These are phyloP conservation scores for Incurvaria masculella DNA, from an alignment of 2,888 invertebrate species.

Conservation along the genomic window DNA sequence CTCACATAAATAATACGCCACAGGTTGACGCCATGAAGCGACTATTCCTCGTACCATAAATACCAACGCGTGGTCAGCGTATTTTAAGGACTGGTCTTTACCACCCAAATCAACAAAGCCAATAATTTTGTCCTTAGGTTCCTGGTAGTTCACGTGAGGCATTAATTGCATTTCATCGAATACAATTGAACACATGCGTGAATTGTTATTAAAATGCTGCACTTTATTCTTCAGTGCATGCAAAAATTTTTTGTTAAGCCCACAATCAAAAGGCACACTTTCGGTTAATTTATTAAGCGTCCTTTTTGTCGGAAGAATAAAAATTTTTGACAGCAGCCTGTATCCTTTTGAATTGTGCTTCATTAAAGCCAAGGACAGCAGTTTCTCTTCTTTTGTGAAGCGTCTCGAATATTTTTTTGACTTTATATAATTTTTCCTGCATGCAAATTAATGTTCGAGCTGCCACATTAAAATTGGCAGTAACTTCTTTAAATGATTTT, in stretches of 20 bases:
- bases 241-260: neutral
- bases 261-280: neutral
- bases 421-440: too few species aligned
- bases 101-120: too few species aligned
- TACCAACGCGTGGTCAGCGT: conserved; percentile 10
- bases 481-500: too few species aligned
- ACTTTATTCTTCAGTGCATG: neutral
- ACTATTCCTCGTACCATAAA: conserved; percentile 13
- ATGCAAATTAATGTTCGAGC: too few species aligned
- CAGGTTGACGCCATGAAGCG: conserved; percentile 15
- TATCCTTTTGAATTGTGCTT: conserved; percentile 14
- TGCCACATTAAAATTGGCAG: too few species aligned
- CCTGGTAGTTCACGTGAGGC: neutral
- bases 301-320: conserved; percentile 11
- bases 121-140: too few species aligned
- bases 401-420: too few species aligned
- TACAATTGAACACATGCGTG: neutral
- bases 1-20: conserved; percentile 1
- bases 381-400: conserved; percentile 8
- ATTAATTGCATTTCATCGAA: neutral
- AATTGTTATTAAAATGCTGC: neutral
- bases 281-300: conserved; percentile 7
- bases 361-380: conserved; percentile 10
- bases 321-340: conserved; percentile 8
- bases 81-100: too few species aligned